These are phyloP conservation scores for Pelobates fuscus DNA, from an alignment of 2,113 vertebrate species.

Conservation along the genomic window DNA sequence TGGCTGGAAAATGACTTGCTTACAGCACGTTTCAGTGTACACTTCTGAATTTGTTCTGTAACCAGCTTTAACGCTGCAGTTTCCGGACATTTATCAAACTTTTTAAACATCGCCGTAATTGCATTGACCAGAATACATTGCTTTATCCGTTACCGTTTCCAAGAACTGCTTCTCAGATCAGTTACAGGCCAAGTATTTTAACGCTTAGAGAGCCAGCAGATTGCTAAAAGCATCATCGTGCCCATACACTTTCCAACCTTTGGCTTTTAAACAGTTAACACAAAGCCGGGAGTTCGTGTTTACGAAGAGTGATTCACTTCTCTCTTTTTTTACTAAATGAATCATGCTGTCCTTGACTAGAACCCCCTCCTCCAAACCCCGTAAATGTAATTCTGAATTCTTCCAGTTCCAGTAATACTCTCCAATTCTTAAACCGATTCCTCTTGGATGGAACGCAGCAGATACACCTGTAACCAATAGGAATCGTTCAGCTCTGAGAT, in stretches of 20 bases:
- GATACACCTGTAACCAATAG: too few species aligned
- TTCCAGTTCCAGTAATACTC: too few species aligned
- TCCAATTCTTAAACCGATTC: too few species aligned
- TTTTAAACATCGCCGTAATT: too few species aligned
- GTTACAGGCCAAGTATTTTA: neutral
- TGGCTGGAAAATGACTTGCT: too few species aligned
- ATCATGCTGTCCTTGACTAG: neutral
- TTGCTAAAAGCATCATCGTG: neutral
- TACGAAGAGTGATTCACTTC: neutral
- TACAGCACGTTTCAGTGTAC: too few species aligned
- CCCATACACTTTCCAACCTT: neutral
- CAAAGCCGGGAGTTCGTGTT: neutral
- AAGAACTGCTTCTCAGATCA: neutral
- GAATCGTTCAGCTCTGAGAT: too few species aligned
- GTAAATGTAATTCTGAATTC: too few species aligned
- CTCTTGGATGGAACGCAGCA: too few species aligned
- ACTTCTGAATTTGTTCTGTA: too few species aligned
- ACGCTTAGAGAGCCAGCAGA: neutral
- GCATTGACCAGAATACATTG: neutral
- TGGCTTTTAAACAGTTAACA: neutral
- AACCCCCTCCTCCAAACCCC: neutral
- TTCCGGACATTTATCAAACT: too few species aligned
- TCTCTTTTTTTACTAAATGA: neutral
- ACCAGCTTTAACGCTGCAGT: too few species aligned
- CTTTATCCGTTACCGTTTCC: neutral